Base-by-base conservation (phyloP, 2,113 vertebrate genomes). In the Micromys minutus region DNA sequence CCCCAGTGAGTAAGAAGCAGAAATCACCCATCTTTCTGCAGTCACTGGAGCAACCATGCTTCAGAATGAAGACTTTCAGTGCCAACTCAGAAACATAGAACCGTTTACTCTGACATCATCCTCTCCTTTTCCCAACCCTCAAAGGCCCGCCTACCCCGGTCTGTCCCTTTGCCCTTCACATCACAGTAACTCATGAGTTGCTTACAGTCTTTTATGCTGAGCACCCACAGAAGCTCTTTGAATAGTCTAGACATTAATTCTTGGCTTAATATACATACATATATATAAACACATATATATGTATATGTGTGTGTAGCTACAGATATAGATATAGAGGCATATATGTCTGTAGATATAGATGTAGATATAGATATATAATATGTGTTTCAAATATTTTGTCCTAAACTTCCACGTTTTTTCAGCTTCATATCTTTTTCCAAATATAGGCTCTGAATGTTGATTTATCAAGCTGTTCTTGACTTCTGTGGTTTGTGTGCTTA, bases 381-480 rank as follows among this genome's bases (percentile, higher is more conserved):
- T 34, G 45, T 89, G 45, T 45, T 59, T 47, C 13, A 45, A 85
- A 93, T 94, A 92, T 96, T 94, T 96, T 92, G 75, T 95, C 71
- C 59, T 67, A 97, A 88, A 29, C 84, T 90, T 91, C 91, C 75
- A 89, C 87, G 11, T 93, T 92, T 91, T 91, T 96, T 91, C 52
- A 95, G 77, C 79, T 94, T 94, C 52, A 87, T 96, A 76, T 97
- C 89, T 97, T 90, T 92, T 91, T 93, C 95, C 87, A 96, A 95
- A 97, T 90, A 94, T 95, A 97, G 95, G 89, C 74, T 93, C 89
- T 90, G 87, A 97, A 97, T 96, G 91, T 94, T 96, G 96, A 95
- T 95, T 97, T 97, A 95, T 96, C 97, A 97, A 96, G 93, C 97
- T 97, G 95, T 97, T 97, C 95, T 95, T 94, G 95, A 96, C 87